These are phyloP conservation scores for Agrilus mali DNA, from an alignment of 2,888 invertebrate species.

Conservation along the genomic window DNA sequence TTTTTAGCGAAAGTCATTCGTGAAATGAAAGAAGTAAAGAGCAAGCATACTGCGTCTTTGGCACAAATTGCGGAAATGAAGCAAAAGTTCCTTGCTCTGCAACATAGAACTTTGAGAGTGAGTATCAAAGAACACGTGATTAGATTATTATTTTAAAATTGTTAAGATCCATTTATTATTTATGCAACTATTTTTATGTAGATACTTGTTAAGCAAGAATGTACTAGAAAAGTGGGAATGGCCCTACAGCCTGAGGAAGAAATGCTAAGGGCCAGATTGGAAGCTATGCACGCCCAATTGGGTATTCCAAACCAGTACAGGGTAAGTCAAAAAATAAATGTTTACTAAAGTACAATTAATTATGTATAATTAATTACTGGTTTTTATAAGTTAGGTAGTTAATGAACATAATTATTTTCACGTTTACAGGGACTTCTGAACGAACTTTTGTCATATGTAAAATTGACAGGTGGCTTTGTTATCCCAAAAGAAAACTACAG, in stretches of 20 bases:
- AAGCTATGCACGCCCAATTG: slow-evolving; percentile 74
- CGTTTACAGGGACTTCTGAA: slow-evolving; percentile 66
- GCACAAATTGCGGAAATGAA: slow-evolving; percentile 74
- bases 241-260: slow-evolving; percentile 86
- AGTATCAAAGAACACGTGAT: slow-evolving; percentile 1
- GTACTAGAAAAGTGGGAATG: slow-evolving; percentile 74
- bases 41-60: slow-evolving; percentile 66
- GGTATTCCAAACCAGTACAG: slow-evolving; percentile 89
- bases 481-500: slow-evolving; percentile 60
- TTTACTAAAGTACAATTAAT: too few species aligned
- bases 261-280: slow-evolving; percentile 71
- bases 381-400: too few species aligned
- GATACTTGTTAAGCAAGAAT: slow-evolving; percentile 81
- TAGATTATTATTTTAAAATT: background rate
- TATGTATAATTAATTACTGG: too few species aligned
- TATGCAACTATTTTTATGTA: slow-evolving; percentile 27
- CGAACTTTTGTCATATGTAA: slow-evolving; percentile 79
- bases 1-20: slow-evolving; percentile 68
- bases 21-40: slow-evolving; percentile 65
- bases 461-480: slow-evolving; percentile 46
- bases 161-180: background rate
- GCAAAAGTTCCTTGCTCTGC: slow-evolving; percentile 64
- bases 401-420: slow-evolving; percentile 2
- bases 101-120: slow-evolving; percentile 75
- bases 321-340: slow-evolving; percentile 35